Evolutionary conservation across 2,797 vertebrate genomes (phyloP), one percentile per base, ranked within the genome.

Genomic region (Octomys mimax): DNA sequence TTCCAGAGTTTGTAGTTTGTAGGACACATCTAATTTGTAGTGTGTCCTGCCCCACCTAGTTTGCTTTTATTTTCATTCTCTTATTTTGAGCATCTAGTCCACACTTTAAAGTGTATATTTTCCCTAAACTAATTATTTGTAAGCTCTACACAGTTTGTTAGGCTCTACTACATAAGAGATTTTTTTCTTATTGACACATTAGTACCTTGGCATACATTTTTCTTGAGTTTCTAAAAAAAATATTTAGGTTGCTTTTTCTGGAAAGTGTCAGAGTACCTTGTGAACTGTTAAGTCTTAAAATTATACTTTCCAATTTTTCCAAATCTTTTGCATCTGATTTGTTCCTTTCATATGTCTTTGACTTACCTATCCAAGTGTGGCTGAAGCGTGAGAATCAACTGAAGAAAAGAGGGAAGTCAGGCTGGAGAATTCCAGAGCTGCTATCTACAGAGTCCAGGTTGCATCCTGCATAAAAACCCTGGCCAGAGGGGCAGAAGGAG

Each of bases 41-140:
- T 77, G 62, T 71, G 24, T 33, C 64, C 28, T 87, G 42, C 19
- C 11, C 42, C 28, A 18, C 33, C 21, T 81, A 11, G 14, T 75
- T 88, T 94, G 39, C 36, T 18, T 59, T 16, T 46, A 54, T 92
- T 49, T 54, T 89, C 84, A 42, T 64, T 96, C 71, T 92, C 49
- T 86, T 85, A 85, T 59, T 77, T 87, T 46, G 5, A 91, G n/a
- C 39, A 68, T 42, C 79, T 26, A 24, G 22, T 59, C 57, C 80
- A 22, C 79, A 87, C 86, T 95, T 94, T 62, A 77, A 84, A 83
- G 87, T 42, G 78, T 86, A 54, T n/a, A 54, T 85, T 94, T 94
- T 49, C 91, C 80, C 84, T 95, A 46, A 95, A 89, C 70, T 92
- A 89, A 81, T 54, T 71, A 61, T 64, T 86, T 28, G 5, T 46